Percentiles rank a stretch among this genome's conserved stretches.
Evolutionary conservation across 2,888 invertebrate genomes (phyloP).

Genomic region (Colletes collaris): DNA sequence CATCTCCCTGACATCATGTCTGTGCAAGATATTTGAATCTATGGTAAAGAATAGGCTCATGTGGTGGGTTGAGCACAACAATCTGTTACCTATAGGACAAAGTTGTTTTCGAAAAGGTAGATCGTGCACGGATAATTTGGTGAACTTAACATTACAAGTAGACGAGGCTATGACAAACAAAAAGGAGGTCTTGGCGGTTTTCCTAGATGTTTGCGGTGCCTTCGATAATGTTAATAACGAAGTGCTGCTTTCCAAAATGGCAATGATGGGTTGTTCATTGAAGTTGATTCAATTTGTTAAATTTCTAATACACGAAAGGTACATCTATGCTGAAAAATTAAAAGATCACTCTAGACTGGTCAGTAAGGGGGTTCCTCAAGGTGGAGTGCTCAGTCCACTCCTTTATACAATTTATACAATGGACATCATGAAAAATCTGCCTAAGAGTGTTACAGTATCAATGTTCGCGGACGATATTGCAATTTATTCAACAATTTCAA

Average conservation of each 20-base stretch:
- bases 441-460: neutral
- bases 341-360: neutral
- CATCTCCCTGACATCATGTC: neutral
- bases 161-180: neutral
- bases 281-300: neutral
- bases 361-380: neutral
- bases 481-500: neutral
- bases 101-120: neutral
- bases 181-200: neutral
- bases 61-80: constrained; percentile 1
- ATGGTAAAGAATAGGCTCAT: neutral
- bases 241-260: neutral
- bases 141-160: neutral
- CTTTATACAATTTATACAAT: neutral
- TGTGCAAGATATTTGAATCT: neutral
- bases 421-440: neutral
- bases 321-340: neutral
- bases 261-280: neutral
- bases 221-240: neutral
- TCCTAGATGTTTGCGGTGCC: neutral
- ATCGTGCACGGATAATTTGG: neutral
- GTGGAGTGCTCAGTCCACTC: neutral
- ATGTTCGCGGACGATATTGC: constrained; percentile 5
- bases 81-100: neutral
- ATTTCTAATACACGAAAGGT: neutral